Percentiles rank a stretch among this genome's conserved stretches.
phyloP scores from a whole-genome alignment of 2,113 vertebrate species.

The Piaya cayana region DNA sequence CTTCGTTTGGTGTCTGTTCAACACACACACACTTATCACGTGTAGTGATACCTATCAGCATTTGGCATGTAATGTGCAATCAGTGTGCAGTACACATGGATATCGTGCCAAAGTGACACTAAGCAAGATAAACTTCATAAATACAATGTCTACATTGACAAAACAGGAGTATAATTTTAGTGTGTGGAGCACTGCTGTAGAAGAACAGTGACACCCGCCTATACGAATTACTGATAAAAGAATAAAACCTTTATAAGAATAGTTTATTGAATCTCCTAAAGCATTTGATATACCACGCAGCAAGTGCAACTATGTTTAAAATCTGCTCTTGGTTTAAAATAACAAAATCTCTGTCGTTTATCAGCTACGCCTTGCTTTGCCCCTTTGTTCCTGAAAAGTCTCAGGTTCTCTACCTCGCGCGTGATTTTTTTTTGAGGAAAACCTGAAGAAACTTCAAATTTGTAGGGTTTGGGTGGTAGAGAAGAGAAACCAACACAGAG shows the following conservation, averaged over 20 bases:
- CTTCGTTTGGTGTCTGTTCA: background rate
- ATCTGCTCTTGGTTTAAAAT: background rate
- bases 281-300: background rate
- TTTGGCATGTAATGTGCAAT: constrained; percentile 1
- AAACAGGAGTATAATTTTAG: constrained; percentile 11
- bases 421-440: background rate
- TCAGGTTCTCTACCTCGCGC: background rate
- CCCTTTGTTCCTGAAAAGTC: background rate
- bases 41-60: background rate
- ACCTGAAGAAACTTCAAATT: background rate
- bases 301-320: constrained; percentile 32
- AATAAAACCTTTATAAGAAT: constrained; percentile 46
- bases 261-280: constrained; percentile 42
- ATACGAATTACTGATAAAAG: constrained; percentile 6
- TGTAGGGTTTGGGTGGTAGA: background rate
- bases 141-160: constrained; percentile 22
- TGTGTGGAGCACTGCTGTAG: background rate
- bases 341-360: background rate
- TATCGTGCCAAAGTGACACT: background rate
- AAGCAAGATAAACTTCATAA: constrained; percentile 20
- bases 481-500: background rate
- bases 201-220: background rate
- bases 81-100: background rate
- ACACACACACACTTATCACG: background rate
- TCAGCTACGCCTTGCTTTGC: background rate